These are phyloP conservation scores for Pandion haliaetus DNA, from an alignment of 2,113 vertebrate species.

Conservation along the genomic window DNA sequence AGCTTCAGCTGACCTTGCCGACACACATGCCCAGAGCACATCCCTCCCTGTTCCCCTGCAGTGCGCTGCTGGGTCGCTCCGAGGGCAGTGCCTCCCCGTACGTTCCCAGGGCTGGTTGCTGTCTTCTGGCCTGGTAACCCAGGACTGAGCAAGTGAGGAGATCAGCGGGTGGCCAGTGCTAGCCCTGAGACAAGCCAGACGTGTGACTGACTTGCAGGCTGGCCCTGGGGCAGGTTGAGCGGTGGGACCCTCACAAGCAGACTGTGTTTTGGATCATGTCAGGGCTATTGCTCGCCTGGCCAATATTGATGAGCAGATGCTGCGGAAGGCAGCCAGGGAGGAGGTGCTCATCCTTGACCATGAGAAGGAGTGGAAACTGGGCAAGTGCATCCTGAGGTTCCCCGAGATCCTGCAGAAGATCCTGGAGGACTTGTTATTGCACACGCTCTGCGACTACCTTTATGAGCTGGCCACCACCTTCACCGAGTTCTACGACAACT, in stretches of 20 bases:
- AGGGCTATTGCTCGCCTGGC: slow-evolving; percentile 95
- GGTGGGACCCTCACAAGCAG: neutral
- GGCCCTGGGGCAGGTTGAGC: neutral
- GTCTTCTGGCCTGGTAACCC: neutral
- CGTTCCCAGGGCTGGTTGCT: neutral
- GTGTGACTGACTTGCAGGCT: neutral
- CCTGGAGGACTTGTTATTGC: slow-evolving; percentile 90
- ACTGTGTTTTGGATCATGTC: neutral
- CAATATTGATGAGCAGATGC: slow-evolving; percentile 79
- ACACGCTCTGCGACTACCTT: slow-evolving; percentile 93
- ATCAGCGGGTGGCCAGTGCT: neutral
- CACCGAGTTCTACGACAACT: slow-evolving; percentile 98
- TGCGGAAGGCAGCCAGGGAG: slow-evolving; percentile 82
- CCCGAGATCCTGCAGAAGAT: slow-evolving; percentile 95
- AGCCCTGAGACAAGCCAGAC: neutral
- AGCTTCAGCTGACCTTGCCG: neutral
- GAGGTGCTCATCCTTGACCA: slow-evolving; percentile 87
- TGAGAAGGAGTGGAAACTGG: slow-evolving; percentile 96
- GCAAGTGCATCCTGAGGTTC: slow-evolving; percentile 91
- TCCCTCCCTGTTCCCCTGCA: neutral
- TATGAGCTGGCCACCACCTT: slow-evolving; percentile 97
- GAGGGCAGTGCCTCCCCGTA: accelerated
- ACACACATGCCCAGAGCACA: neutral
- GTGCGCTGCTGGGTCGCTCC: neutral
- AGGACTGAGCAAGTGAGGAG: neutral